phyloP scores from a whole-genome alignment of 2,888 invertebrate genomes.

The Germaria angustata region DNA sequence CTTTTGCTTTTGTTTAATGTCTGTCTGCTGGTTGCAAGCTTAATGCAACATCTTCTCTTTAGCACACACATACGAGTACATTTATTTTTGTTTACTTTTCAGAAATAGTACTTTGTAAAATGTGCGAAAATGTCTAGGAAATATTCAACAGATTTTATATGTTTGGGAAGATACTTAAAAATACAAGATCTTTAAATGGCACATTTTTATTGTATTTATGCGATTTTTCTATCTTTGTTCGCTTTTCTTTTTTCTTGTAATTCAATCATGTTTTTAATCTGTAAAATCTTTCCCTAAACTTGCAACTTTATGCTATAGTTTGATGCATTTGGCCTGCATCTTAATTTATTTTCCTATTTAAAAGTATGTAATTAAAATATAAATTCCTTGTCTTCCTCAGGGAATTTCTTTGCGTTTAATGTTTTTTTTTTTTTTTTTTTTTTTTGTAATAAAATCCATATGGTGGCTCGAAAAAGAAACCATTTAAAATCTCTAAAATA shows the following conservation, averaged over 20 bases:
- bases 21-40: constrained; percentile 7
- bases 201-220: constrained; percentile 9
- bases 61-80: not conserved
- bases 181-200: constrained; percentile 21
- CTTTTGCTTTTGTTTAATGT: not conserved
- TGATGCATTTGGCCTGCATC: not conserved
- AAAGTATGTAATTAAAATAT: constrained; percentile 62
- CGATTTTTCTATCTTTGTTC: not conserved
- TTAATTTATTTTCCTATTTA: not conserved
- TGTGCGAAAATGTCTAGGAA: constrained; percentile 45
- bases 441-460: constrained; percentile 21
- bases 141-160: constrained; percentile 42
- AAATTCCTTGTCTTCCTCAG: constrained; percentile 63
- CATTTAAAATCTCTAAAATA: constrained; percentile 50
- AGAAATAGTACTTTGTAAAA: not conserved
- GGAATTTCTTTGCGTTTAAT: constrained; percentile 53
- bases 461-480: constrained; percentile 33
- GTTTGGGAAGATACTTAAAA: constrained; percentile 11
- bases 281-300: constrained; percentile 21
- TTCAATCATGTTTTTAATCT: not conserved
- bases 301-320: not conserved
- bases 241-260: not conserved
- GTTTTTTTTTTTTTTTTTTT: constrained; percentile 5
- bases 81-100: not conserved
- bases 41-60: not conserved